Evolutionary conservation across 2,113 vertebrate genomes (phyloP).

Genomic region (Syngnathoides biaculeatus): DNA sequence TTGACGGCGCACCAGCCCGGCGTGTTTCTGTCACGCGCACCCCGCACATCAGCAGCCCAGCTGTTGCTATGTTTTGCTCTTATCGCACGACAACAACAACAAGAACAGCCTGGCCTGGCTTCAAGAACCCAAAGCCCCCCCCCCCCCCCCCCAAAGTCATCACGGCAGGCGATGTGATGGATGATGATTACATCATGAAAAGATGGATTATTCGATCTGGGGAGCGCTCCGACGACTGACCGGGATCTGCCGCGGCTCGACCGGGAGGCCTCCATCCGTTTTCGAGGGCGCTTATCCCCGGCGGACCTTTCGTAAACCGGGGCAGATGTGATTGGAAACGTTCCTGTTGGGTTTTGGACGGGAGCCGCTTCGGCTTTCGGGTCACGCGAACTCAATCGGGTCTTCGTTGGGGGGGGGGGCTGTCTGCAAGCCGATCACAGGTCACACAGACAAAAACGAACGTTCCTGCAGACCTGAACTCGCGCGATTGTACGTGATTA

Average conservation of each 20-base stretch:
- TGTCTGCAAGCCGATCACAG: no score
- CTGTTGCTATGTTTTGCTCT: constrained; percentile 19
- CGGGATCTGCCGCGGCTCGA: neutral
- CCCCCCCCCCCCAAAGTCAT: neutral
- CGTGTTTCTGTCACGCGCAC: constrained; percentile 11
- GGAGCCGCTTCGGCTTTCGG: no score
- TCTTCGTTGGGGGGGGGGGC: no score
- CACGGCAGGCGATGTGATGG: neutral
- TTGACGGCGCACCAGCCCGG: constrained; percentile 1
- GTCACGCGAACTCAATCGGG: no score
- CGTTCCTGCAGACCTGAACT: no score
- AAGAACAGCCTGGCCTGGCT: neutral
- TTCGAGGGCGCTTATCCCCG: no score
- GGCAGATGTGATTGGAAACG: no score
- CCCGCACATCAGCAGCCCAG: constrained; percentile 7
- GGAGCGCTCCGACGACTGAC: neutral
- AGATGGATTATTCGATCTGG: neutral
- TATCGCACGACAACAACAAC: constrained; percentile 18
- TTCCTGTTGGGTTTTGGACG: no score
- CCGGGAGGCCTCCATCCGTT: neutral
- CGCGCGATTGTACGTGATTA: no score
- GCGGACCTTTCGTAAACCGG: no score
- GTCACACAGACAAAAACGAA: no score
- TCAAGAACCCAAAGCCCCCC: neutral
- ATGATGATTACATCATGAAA: neutral